Evolutionary conservation across 2,113 vertebrate genomes (phyloP), one percentile per base, ranked within the genome.

Genomic region (Centropristis striata): DNA sequence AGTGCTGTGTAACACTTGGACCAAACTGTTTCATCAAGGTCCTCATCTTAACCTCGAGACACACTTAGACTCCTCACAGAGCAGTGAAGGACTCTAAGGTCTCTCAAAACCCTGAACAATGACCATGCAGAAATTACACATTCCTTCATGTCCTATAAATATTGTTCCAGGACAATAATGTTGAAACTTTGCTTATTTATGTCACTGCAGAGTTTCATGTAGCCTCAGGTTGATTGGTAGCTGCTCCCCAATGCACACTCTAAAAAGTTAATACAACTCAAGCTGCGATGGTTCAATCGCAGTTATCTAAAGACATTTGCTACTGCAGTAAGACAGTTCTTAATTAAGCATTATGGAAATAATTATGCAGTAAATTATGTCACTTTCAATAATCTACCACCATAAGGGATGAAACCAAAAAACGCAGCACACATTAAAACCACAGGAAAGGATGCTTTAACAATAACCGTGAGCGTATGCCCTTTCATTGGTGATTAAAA

Each of bases 161-260:
- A 4, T 32, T 32, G 3, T 32, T 32, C 32, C 32, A 32, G 3
- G 32, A 32, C 32, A 6, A 32, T 32, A 32, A 3, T 32, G 32
- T 32, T 32, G 4, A 32, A 6, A 32, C 32, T 32, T 32, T 32
- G 32, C 32, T 32, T 32, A 20, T 63, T 78, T 69, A 58, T 4
- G 10, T 69, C 53, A 27, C 21, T 44, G 61, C 28, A 78, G 60
- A 67, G 28, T 61, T 86, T 53, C 61, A 64, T 73, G 36, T 50
- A 37, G 18, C 36, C 21, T 20, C 4, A 58, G 63, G 49, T 64
- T 67, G 21, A 44, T 6, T 73, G 63, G 15, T 50, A 66, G 42
- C 27, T 78, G 72, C 47, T 79, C 71, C 55, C 44, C 16, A 82
- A 36, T 44, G 57, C n/a, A 54, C 36, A 54, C 66, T 44, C 11